Base-by-base conservation (phyloP, 2,113 vertebrate species). In the Cyprinodon tularosa region DNA sequence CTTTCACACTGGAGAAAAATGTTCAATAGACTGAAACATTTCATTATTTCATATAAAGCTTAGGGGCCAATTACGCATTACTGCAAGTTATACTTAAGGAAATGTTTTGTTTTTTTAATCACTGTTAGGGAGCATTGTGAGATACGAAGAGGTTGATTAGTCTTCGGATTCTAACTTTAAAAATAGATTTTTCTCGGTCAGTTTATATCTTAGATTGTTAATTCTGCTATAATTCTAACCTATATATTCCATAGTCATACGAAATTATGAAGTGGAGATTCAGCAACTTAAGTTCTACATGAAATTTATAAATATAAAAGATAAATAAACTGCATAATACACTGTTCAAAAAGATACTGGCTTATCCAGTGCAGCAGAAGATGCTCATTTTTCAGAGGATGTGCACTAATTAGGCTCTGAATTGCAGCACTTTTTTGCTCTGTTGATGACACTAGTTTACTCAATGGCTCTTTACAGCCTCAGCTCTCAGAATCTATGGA, bases 361-460 rank as follows among this genome's bases (percentile, higher is more conserved):
- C 47, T 36, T 79, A 67, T 39, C 57, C 44, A 3, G 74, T 71
- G 79, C 61, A 75, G 67, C 17, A 57, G 17, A 78, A 40, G 29
- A 38, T 75, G 82, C 53, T 80, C 85, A 85, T 85, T 87, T 89
- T 92, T 80, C 70, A 85, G 76, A 77, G 66, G 79, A 84, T 80
- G 48, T 77, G 68, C 72, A n/a, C 75, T 83, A 87, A 89, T 89
- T 84, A 86, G 84, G 63, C 59, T 66, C 68, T 66, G 68, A 72
- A 71, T 88, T 86, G 66, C 48, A 81, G 81, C 50, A 68, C 79
- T 45, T 77, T 67, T 81, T 74, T 69, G 72, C 42, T 59, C 8
- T 59, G 61, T 37, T 70, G 72, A 81, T 73, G 66, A 79, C 68
- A 39, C 53, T 39, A 59, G 72, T 72, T 76, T 76, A 40, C 42